Evolutionary conservation across 2,888 invertebrate genomes (phyloP).

Genomic region (Melieria omissa): DNA sequence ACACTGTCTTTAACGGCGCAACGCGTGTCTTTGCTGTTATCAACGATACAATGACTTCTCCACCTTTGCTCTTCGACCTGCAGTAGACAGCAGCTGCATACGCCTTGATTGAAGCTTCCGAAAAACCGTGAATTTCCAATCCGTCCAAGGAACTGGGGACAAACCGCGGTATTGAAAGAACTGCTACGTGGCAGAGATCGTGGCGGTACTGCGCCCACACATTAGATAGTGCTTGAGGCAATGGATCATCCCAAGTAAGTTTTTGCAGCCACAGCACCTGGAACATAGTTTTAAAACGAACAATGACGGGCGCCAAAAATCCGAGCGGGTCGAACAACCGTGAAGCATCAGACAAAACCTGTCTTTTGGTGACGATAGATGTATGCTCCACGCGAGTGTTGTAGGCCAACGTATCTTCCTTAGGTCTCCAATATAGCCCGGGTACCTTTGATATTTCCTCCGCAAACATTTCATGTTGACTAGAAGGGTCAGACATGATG

Average conservation of each 20-base stretch:
- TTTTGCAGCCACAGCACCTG: constrained; percentile 16
- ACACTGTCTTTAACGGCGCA: constrained; percentile 23
- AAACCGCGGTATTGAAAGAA: background rate
- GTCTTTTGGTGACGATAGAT: constrained; percentile 8
- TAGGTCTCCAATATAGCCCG: constrained; percentile 13
- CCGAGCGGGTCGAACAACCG: constrained; percentile 30
- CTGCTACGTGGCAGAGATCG: background rate
- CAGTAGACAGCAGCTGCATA: constrained; percentile 27
- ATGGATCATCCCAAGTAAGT: constrained; percentile 25
- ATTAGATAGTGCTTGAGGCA: constrained; percentile 3
- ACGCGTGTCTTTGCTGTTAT: constrained; percentile 30
- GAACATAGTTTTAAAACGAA: constrained; percentile 30
- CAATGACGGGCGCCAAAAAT: constrained; percentile 16
- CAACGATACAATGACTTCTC: background rate
- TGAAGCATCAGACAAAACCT: constrained; percentile 23
- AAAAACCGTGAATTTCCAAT: constrained; percentile 23
- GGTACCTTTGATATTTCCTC: constrained; percentile 13
- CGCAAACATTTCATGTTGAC: background rate
- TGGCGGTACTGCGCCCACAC: constrained; percentile 17
- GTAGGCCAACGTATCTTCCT: constrained; percentile 10
- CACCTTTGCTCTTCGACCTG: background rate
- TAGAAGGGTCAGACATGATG: background rate
- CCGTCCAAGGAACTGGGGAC: background rate
- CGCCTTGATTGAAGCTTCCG: constrained; percentile 23
- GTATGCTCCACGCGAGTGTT: background rate